Base-by-base conservation (phyloP, 2,113 vertebrate genomes). In the Oncorhynchus tshawytscha region DNA sequence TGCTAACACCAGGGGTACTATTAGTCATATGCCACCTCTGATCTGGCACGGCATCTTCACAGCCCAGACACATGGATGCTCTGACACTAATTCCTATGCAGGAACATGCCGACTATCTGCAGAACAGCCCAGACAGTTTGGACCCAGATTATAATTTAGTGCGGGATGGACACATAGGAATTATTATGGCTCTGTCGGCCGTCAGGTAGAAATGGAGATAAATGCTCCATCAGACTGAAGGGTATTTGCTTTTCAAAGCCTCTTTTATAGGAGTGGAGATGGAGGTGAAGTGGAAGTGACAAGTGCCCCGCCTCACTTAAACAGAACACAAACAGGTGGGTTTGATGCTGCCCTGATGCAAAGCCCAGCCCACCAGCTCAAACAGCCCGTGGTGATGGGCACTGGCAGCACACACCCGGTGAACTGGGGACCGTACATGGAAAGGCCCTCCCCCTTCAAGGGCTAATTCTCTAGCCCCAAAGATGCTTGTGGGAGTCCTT, bases 151-250 rank as follows among this genome's bases (percentile, higher is more conserved):
- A 78, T 74, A 82, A 83, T 80, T 88, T 78, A 75, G 60, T 54
- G 75, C 57, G 70, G n/a, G 74, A 86, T 15, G 25, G 71, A 81
- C 84, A 82, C 51, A 54, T 59, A 65, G 73, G 73, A 75, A 79
- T 65, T 69, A 84, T 69, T 80, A 25, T 48, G 76, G n/a, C 27
- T 85, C 75, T 73, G 70, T 76, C 69, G 76, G 81, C 68, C 75
- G 25, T 51, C 39, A 79, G 25, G 62, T 76, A 70, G 39, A 85
- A 86, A 87, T 76, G 70, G 78, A 83, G 81, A 89, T 83, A 84
- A 89, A 82, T 82, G 71, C 51, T 77, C 27, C 49, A 70, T 77
- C 69, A 81, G 68, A 82, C 70, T 73, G 66, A 77, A 62, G 78
- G 67, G 71, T 72, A 62, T 81, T 73, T 82, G 24, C 79, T 86